These are phyloP conservation scores for Numenius arquata DNA, from an alignment of 2,113 vertebrate species.

Conservation along the genomic window DNA sequence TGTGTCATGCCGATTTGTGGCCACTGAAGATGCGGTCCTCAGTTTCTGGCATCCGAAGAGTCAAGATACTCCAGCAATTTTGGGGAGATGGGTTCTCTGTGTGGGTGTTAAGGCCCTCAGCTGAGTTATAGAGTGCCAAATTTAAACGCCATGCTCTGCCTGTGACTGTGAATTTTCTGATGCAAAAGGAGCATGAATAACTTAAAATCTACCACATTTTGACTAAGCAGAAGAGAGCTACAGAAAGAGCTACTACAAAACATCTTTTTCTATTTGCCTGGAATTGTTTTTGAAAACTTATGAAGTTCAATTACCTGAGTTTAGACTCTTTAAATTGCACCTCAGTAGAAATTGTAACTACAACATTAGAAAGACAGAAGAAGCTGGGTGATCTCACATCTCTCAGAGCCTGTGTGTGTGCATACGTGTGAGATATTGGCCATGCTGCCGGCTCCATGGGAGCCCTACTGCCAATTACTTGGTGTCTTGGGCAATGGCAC, in stretches of 20 bases:
- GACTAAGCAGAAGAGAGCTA: not conserved
- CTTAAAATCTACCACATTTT: not conserved
- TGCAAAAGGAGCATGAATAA: not conserved
- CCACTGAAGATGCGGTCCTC: not conserved
- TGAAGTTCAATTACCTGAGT: not conserved
- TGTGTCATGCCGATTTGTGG: not conserved
- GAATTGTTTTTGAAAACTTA: not conserved
- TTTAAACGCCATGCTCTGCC: not conserved
- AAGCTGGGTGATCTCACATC: not conserved
- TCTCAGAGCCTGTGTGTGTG: not conserved
- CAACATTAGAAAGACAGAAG: not conserved
- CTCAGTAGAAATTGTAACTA: not conserved
- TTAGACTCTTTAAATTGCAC: not conserved
- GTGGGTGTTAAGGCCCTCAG: not conserved
- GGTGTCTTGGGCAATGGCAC: accelerated
- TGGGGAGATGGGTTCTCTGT: not conserved
- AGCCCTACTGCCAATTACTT: no score
- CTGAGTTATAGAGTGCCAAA: not conserved
- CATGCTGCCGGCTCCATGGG: not conserved
- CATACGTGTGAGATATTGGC: not conserved
- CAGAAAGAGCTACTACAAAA: not conserved
- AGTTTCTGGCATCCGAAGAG: not conserved
- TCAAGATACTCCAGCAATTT: not conserved
- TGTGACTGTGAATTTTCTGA: not conserved
- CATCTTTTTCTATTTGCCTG: not conserved